Percentiles rank a stretch among this genome's conserved stretches.
Conservation (phyloP, 2,113 vertebrate species). For the Chaetura pelagica region DNA sequence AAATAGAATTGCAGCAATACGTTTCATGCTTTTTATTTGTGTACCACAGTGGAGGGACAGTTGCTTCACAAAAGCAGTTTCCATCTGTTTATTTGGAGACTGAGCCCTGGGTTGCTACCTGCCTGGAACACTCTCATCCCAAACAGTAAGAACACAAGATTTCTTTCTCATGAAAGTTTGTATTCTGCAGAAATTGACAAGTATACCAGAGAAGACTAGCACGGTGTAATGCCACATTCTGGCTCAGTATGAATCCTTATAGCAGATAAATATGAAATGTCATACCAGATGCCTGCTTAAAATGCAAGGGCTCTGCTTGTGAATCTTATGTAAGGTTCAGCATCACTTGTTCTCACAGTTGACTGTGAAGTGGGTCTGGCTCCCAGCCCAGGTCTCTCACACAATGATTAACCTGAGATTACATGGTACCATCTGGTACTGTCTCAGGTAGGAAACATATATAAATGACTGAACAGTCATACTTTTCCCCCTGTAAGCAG, state of each 20-base stretch:
- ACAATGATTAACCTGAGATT: conserved; percentile 74
- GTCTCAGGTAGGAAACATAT: conserved; percentile 72
- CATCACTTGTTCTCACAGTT: conserved; percentile 56
- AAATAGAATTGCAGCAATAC: conserved; percentile 13
- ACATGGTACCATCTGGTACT: conserved; percentile 73
- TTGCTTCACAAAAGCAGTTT: conserved; percentile 19
- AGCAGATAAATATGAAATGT: conserved; percentile 35
- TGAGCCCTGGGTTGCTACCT: not conserved
- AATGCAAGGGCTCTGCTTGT: conserved; percentile 53
- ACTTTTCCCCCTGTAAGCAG: conserved; percentile 29
- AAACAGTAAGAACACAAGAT: not conserved
- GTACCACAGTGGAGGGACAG: not conserved
- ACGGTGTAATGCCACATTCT: not conserved
- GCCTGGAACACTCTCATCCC: not conserved
- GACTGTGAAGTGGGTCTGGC: conserved; percentile 71
- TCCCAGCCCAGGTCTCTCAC: conserved; percentile 70
- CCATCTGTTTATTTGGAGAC: not conserved
- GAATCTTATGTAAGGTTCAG: conserved; percentile 66
- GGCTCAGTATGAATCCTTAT: conserved; percentile 22
- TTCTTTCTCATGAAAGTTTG: not conserved
- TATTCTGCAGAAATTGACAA: conserved; percentile 9
- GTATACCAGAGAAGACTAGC: not conserved
- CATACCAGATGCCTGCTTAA: conserved; percentile 67
- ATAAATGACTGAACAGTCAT: conserved; percentile 43
- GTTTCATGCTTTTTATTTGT: conserved; percentile 7